A percentile compares a stretch with the other conserved stretches of the same genome.
Evolutionary conservation across 2,888 invertebrate species (phyloP).

Genomic region (Furcula furcula): DNA sequence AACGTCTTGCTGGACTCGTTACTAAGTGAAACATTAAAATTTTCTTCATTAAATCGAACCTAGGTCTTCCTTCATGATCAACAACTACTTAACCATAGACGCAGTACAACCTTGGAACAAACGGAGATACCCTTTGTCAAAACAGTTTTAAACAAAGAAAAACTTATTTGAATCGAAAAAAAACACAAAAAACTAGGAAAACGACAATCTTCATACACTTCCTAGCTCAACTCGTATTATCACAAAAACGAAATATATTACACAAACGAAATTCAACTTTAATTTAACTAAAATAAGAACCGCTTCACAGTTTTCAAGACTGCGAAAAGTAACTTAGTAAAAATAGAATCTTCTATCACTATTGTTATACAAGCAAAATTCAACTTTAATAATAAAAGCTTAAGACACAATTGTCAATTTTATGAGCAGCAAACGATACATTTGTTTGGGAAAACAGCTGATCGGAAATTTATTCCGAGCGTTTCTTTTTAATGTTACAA

Average conservation of each 20-base stretch:
- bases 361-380: slow-evolving; percentile 5
- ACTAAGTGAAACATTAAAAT: too few relatives aligned
- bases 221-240: slow-evolving; percentile 11
- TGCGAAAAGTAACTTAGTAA: slow-evolving; percentile 3
- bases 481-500: slow-evolving; percentile 21
- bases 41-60: too few relatives aligned
- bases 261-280: slow-evolving; percentile 15
- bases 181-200: slow-evolving; percentile 25
- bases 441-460: slow-evolving; percentile 30
- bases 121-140: too few relatives aligned
- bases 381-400: slow-evolving; percentile 4
- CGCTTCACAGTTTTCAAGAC: not conserved
- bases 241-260: slow-evolving; percentile 3
- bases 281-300: slow-evolving; percentile 4
- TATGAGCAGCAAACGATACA: not conserved
- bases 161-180: slow-evolving; percentile 5
- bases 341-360: slow-evolving; percentile 2
- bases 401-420: slow-evolving; percentile 1
- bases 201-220: slow-evolving; percentile 16
- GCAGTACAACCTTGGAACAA: too few relatives aligned
- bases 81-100: too few relatives aligned
- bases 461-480: slow-evolving; percentile 28
- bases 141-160: not conserved
- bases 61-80: too few relatives aligned
- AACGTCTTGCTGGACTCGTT: too few relatives aligned